Percentiles rank a stretch among this genome's conserved stretches.
Evolutionary conservation across 1,140 invertebrate genomes (phyloP).

Genomic region (Muscidifurax raptorellus): DNA sequence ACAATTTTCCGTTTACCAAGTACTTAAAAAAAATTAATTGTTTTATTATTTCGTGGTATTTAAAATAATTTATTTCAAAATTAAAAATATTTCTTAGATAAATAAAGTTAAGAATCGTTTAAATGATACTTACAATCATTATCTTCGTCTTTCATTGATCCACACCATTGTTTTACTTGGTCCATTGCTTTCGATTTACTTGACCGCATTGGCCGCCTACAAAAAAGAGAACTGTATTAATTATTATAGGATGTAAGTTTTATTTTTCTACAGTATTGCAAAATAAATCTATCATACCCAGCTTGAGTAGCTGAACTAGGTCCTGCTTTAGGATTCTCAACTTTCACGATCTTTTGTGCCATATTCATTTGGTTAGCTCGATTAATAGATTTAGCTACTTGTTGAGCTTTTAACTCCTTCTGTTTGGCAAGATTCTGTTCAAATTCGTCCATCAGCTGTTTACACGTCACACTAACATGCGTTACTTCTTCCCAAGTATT

Average conservation of each 20-base stretch:
- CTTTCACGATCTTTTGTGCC: conserved; percentile 66
- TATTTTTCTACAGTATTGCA: neutral
- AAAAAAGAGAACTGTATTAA: conserved; percentile 34
- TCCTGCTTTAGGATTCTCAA: conserved; percentile 68
- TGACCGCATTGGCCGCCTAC: conserved; percentile 82
- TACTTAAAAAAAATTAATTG: conserved; percentile 57
- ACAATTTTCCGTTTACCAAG: conserved; percentile 70
- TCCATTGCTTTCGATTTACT: conserved; percentile 88
- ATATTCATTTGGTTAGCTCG: conserved; percentile 46
- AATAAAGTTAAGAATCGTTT: conserved; percentile 1
- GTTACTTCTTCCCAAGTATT: conserved; percentile 88
- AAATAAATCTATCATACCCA: conserved; percentile 59
- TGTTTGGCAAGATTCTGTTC: conserved; percentile 86
- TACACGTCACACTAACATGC: conserved; percentile 82
- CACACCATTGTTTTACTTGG: conserved; percentile 90
- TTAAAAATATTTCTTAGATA: neutral
- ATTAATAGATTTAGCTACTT: conserved; percentile 70
- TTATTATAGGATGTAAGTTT: neutral
- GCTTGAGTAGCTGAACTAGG: conserved; percentile 69
- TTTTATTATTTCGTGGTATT: conserved; percentile 3
- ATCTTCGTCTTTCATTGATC: conserved; percentile 80
- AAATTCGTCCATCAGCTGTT: conserved; percentile 85
- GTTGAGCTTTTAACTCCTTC: conserved; percentile 80
- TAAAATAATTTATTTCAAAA: neutral
- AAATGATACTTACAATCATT: conserved; percentile 65